phyloP scores from a whole-genome alignment of 2,888 invertebrate genomes.

The Margaritifera margaritifera region DNA sequence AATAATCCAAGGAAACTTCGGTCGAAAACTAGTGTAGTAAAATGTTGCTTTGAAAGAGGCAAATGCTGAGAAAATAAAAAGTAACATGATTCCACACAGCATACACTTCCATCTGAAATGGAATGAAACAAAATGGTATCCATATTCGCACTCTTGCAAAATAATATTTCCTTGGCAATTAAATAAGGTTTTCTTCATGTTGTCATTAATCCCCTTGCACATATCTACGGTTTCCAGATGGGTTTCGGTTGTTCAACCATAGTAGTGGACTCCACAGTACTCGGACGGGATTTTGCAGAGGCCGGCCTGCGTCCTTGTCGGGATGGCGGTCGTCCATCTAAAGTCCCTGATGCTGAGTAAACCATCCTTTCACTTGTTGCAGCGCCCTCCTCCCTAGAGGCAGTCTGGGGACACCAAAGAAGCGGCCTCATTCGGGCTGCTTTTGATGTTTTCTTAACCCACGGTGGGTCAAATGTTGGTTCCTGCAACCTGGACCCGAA shows the following conservation, averaged over 20 bases:
- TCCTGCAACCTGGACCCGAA: constrained; percentile 57
- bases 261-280: constrained; percentile 34
- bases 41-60: too few relatives aligned
- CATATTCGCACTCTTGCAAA: too few relatives aligned
- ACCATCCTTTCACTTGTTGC: constrained; percentile 15
- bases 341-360: constrained; percentile 29
- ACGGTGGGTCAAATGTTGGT: constrained; percentile 64
- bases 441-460: constrained; percentile 54
- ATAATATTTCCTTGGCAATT: too few relatives aligned
- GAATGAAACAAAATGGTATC: too few relatives aligned
- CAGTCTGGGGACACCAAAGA: constrained; percentile 38
- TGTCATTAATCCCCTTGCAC: too few relatives aligned
- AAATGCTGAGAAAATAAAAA: too few relatives aligned
- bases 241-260: constrained; percentile 20
- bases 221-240: constrained; percentile 29
- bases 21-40: too few relatives aligned
- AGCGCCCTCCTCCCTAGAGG: constrained; percentile 27
- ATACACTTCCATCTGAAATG: too few relatives aligned
- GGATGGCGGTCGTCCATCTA: constrained; percentile 50
- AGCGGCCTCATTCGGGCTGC: constrained; percentile 20
- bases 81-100: too few relatives aligned
- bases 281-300: constrained; percentile 39
- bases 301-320: constrained; percentile 45
- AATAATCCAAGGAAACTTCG: too few relatives aligned
- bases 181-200: too few relatives aligned